Base-by-base conservation (phyloP, 2,888 invertebrate species). In the Tetrapedia diversipes region DNA sequence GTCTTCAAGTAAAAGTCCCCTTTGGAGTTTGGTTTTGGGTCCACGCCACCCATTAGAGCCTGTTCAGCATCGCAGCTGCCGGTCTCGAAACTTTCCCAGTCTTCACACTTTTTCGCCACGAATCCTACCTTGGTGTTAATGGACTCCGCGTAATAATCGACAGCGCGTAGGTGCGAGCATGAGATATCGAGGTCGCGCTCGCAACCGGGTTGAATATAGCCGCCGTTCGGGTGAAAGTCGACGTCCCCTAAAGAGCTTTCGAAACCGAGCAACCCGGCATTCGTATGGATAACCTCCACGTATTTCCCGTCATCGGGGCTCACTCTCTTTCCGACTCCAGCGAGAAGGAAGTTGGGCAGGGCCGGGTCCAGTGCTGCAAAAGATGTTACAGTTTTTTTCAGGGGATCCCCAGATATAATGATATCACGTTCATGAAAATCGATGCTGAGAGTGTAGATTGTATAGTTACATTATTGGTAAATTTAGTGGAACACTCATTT, bases 201-300 rank as follows among this genome's bases (percentile, higher is more conserved):
- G 37, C 91, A 91, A 1, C 91, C 91, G 0, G 78, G 61, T 74
- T 92, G 92, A 4, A 47, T 65, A 1, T 34, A n/a, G 1, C 92
- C 92, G 4, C 92, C 92, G 57, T 92, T 92, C 0, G 92, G 92
- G 76, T 89, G 92, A 71, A 91, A 92, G 68, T 92, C 92, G 19
- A 84, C 86, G 54, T 91, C 85, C 2, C 92, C 92, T n/a, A 92
- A 86, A 0, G 90, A 84, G 0, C 74, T 37, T 0, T 81, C 60
- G 66, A 87, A 90, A 6, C 92, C 92, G 2, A 92, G 83, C 0
- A 87, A 63, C 3, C 91, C 91, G 0, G 86, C 89, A 41, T 89
- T 91, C 4, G 92, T 92, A 78, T 92, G 92, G 45, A 92, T 90
- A 6, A 91, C 89, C 73, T 91, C 89, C 0, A 92, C 92, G 72